Base-by-base conservation (phyloP, 2,797 vertebrate genomes). In the Leucoraja ocellata region DNA sequence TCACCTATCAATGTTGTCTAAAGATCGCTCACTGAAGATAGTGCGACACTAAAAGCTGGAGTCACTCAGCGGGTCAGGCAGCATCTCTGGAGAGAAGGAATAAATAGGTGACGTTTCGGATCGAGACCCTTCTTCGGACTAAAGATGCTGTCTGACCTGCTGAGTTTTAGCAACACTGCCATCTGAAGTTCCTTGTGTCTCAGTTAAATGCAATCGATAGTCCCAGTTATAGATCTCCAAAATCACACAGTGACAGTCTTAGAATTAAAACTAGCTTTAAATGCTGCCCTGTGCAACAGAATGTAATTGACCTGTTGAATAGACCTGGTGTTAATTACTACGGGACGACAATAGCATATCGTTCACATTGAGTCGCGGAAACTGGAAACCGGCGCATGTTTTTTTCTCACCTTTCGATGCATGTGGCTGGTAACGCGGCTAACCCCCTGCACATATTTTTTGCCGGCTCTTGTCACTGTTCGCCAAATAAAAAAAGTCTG, bases 391-490 rank as follows among this genome's bases (percentile, higher is more conserved):
- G 32, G 14, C 1, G 16, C 63, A 46, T 46, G 46, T 46, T 46
- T 46, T 46, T 94, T 94, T 93, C 97, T 98, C 96, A 98, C 98
- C 98, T 97, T 94, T 97, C 98, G 94, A 98, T 97, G 95, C 98
- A 98, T 94, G 97, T 97, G 90, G 98, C 98, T 93, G 98, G 98
- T 94, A 98, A 95, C 4, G 98, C 97, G 73, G 98, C 97, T 95
- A 98, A 97, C 97, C 98, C 98, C 96, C 97, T 98, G 95, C 98
- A 98, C 98, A 98, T 98, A 95, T 96, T 98, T 95, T 94, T 77
- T 80, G 13, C 32, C 93, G 90, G 94, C 94, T n/a, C 61, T 11
- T 86, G 32, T 14, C 23, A 25, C 14, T 13, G 9, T 18, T 88
- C 84, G 68, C 25, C 90, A 92, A 92, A 76, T 21, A n/a, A 74